Evolutionary conservation across 1,140 invertebrate genomes (phyloP).

Genomic region (Drosophila saltans): DNA sequence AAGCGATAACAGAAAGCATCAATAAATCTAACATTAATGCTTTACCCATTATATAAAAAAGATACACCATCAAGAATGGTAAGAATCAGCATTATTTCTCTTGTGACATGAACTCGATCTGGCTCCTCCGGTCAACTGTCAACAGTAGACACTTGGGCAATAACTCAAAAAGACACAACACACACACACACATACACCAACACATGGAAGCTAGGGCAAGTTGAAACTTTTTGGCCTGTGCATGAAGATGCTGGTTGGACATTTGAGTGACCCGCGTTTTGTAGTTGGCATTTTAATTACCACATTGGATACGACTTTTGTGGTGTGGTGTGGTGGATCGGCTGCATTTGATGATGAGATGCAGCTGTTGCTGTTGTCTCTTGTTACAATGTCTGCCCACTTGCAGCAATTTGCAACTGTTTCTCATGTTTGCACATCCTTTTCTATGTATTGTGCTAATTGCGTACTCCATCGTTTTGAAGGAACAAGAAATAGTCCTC

Average conservation of each 20-base stretch:
- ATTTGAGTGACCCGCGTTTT: slow-evolving; percentile 48
- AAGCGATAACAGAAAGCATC: slow-evolving; percentile 38
- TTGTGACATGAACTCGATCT: slow-evolving; percentile 57
- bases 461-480: background rate
- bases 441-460: slow-evolving; percentile 77
- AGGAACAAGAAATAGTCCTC: background rate
- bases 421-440: slow-evolving; percentile 77
- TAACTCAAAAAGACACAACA: slow-evolving; percentile 61
- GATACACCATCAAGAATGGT: slow-evolving; percentile 6
- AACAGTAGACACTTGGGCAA: slow-evolving; percentile 50
- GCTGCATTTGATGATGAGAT: slow-evolving; percentile 59
- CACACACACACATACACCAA: slow-evolving; percentile 3
- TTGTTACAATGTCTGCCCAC: slow-evolving; percentile 49
- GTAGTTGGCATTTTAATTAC: slow-evolving; percentile 74
- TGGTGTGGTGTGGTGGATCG: slow-evolving; percentile 60
- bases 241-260: slow-evolving; percentile 15
- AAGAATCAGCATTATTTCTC: slow-evolving; percentile 2
- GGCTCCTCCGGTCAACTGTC: slow-evolving; percentile 52
- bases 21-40: slow-evolving; percentile 76
- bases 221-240: slow-evolving; percentile 18
- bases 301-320: slow-evolving; percentile 26
- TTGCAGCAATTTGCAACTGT: slow-evolving; percentile 74
- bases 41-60: slow-evolving; percentile 43
- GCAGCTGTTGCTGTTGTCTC: slow-evolving; percentile 34
- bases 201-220: slow-evolving; percentile 12